Percentiles rank a stretch among this genome's conserved stretches.
Conservation (phyloP, 2,113 vertebrate species). For the Mesitornis unicolor region DNA sequence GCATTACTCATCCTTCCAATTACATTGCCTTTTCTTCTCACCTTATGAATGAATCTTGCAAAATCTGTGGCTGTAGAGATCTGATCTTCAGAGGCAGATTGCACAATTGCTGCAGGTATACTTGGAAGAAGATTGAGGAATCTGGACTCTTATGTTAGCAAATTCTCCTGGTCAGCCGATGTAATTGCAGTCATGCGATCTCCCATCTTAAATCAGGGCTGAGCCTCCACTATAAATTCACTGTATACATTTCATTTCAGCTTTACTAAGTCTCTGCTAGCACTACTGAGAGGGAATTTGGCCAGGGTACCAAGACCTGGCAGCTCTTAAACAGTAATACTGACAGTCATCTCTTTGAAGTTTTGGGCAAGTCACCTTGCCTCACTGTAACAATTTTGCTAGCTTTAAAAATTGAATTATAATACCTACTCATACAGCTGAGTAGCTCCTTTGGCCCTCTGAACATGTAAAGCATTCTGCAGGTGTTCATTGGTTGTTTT, state of each 20-base stretch:
- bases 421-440: not conserved
- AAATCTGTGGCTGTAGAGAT: not conserved
- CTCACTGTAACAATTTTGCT: not conserved
- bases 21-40: conserved; percentile 17
- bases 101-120: not conserved
- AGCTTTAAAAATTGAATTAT: conserved; percentile 10
- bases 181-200: not conserved
- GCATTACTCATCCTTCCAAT: conserved; percentile 39
- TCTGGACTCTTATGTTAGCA: not conserved
- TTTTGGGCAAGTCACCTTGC: conserved; percentile 9
- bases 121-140: not conserved
- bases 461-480: not conserved
- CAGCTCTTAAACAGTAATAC: not conserved
- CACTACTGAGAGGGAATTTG: not conserved
- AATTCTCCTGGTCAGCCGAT: not conserved
- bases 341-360: conserved; percentile 33
- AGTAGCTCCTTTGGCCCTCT: not conserved
- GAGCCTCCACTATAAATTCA: not conserved
- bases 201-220: not conserved
- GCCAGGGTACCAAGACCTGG: not conserved
- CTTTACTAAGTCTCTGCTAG: not conserved
- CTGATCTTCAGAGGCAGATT: conserved; percentile 34
- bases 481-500: not conserved
- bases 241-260: not conserved
- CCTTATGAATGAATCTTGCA: conserved; percentile 28